Percentiles rank a stretch among this genome's conserved stretches.
phyloP scores from a whole-genome alignment of 1,140 invertebrate species.

The Caenorhabditis latens region DNA sequence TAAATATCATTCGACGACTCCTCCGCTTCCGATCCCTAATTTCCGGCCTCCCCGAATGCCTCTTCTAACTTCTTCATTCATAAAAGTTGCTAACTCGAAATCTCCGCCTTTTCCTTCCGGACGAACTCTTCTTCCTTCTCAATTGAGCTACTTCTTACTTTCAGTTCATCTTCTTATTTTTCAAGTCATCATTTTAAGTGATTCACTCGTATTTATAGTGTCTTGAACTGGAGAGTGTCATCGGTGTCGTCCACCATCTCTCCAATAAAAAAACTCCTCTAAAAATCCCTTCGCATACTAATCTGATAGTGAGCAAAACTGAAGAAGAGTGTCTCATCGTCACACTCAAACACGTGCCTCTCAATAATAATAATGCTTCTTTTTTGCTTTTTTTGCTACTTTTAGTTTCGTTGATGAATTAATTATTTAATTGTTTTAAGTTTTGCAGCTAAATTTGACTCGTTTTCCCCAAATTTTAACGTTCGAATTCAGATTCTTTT shows the following conservation, averaged over 20 bases:
- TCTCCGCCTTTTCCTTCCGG: slow-evolving; percentile 5
- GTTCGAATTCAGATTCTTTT: neutral
- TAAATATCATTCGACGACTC: slow-evolving; percentile 25
- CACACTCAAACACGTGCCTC: slow-evolving; percentile 22
- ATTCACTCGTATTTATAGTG: slow-evolving; percentile 43
- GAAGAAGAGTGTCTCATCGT: slow-evolving; percentile 17
- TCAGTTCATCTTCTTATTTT: neutral
- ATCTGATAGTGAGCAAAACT: slow-evolving; percentile 31
- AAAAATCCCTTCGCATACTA: slow-evolving; percentile 51
- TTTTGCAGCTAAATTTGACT: neutral
- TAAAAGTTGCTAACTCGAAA: slow-evolving; percentile 14
- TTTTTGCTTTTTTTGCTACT: neutral
- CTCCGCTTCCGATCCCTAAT: slow-evolving; percentile 51
- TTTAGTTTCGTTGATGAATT: slow-evolving; percentile 1
- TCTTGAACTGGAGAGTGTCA: neutral
- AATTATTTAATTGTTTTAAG: neutral
- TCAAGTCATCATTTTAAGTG: neutral
- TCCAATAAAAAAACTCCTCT: neutral
- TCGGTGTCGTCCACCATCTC: neutral
- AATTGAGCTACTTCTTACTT: neutral
- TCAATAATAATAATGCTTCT: slow-evolving; percentile 46
- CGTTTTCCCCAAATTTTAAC: neutral
- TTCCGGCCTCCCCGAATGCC: slow-evolving; percentile 3
- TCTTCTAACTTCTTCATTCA: neutral
- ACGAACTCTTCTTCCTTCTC: slow-evolving; percentile 6